Conservation (phyloP, 92 coral and sea anemone species). For the Phymanthus crucifer region DNA sequence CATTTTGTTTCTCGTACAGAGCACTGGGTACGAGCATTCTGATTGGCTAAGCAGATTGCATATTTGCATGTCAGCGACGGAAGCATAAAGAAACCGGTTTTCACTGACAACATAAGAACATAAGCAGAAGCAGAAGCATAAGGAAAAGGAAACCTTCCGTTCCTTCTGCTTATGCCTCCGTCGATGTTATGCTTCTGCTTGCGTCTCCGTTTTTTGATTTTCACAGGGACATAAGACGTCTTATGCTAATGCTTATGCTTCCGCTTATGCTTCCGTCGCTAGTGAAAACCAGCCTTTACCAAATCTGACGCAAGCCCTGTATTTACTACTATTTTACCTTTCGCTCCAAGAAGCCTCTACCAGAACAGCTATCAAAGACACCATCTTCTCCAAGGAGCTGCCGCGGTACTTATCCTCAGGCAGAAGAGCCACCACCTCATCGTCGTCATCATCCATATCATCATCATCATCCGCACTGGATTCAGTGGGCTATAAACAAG, state of each 20-base stretch:
- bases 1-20: background rate
- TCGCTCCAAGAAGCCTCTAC: constrained; percentile 90
- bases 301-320: background rate
- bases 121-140: too few relatives aligned
- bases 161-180: too few relatives aligned
- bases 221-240: too few relatives aligned
- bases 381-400: constrained; percentile 92
- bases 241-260: too few relatives aligned
- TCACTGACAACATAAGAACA: too few relatives aligned
- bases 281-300: too few relatives aligned
- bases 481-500: constrained; percentile 40
- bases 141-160: too few relatives aligned
- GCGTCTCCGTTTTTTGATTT: too few relatives aligned
- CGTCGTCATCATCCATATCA: constrained; percentile 96
- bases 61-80: background rate
- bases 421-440: constrained; percentile 92
- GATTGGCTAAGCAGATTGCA: background rate
- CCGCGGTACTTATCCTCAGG: constrained; percentile 97
- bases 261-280: too few relatives aligned
- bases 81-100: background rate
- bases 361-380: constrained; percentile 86
- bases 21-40: background rate
- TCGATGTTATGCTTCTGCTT: background rate
- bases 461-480: constrained; percentile 79
- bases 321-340: constrained; percentile 41